Base-by-base conservation (phyloP, 2,113 vertebrate species). In the Eidolon helvum region DNA sequence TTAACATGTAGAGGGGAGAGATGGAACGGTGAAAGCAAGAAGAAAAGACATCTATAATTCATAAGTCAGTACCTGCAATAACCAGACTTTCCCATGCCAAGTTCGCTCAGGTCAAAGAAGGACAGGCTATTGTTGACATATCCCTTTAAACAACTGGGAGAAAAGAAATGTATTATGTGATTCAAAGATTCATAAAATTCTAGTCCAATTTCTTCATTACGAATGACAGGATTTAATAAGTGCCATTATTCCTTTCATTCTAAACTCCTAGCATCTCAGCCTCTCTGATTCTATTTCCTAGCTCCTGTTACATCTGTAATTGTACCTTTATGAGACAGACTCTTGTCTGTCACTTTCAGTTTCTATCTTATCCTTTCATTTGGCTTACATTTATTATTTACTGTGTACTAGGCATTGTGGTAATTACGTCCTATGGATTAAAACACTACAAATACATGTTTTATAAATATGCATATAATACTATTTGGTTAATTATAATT, bases 81-180 rank as follows among this genome's bases (percentile, higher is more conserved):
- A 90, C 98, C 99, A 0, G 98, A 98, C 85, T 99, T 98, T 82
- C 98, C 99, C 94, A 99, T 98, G 1, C 98, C 99, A 63, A 99
- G 98, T 55, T 99, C 99, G 88, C 98, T 99, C 98, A 99, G 98
- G 96, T 99, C 98, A 98, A 99, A 99, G 61, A 99, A 98, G 33
- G 99, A 99, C 77, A 99, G 98, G 98, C 99, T 99, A 96, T 99
- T 99, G 98, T 99, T 99, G 98, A 99, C 99, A 83, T 99, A 99
- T n/a, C 99, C 99, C 83, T 97, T 99, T 86, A 99, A 98, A 98
- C 99, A 99, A 87, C 99, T 99, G 98, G 75, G 96, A 97, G 57
- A 74, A 95, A 92, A 97, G 97, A 72, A 55, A 82, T 93, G 53
- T 11, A 72, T 63, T 26, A 50, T 12, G 24, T 91, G 43, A 91